These are phyloP conservation scores for Istiophorus platypterus DNA, from an alignment of 2,113 vertebrate species.

Conservation along the genomic window DNA sequence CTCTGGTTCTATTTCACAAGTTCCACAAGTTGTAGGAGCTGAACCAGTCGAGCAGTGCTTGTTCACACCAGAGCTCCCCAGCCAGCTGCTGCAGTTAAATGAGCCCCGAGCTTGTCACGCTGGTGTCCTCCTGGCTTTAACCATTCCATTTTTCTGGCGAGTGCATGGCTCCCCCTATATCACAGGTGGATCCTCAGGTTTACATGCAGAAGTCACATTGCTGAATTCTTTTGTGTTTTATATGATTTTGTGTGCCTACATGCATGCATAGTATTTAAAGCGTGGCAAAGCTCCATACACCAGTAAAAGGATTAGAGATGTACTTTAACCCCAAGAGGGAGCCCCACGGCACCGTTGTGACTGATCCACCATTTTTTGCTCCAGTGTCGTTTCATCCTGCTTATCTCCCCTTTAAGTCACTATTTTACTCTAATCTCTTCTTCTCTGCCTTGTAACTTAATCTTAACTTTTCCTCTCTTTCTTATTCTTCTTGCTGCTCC, in stretches of 20 bases:
- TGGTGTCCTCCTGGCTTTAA: conserved; percentile 23
- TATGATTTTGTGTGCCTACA: not conserved
- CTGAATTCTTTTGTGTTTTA: conserved; percentile 1
- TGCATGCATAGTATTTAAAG: not conserved
- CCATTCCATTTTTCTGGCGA: not conserved
- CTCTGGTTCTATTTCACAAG: conserved; percentile 22
- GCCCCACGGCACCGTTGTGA: not conserved
- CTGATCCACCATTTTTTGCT: conserved; percentile 15
- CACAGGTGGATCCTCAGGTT: not conserved
- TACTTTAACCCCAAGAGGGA: conserved; percentile 12
- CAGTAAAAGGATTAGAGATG: conserved; percentile 39
- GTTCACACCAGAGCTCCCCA: conserved; percentile 14
- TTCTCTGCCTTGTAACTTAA: conserved; percentile 19
- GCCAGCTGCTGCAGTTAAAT: conserved; percentile 32
- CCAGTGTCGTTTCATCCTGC: conserved; percentile 29
- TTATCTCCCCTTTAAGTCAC: conserved; percentile 40
- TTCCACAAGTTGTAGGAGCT: conserved; percentile 17
- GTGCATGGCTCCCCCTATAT: not conserved
- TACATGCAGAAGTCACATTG: not conserved
- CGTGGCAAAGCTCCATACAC: not conserved
- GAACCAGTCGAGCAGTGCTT: conserved; percentile 7
- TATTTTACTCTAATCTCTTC: conserved; percentile 27
- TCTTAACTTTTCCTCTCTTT: not conserved
- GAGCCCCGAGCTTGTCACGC: conserved; percentile 22
- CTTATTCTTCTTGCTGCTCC: not conserved